phyloP scores from a whole-genome alignment of 2,888 invertebrate genomes.

The Archips xylosteana region DNA sequence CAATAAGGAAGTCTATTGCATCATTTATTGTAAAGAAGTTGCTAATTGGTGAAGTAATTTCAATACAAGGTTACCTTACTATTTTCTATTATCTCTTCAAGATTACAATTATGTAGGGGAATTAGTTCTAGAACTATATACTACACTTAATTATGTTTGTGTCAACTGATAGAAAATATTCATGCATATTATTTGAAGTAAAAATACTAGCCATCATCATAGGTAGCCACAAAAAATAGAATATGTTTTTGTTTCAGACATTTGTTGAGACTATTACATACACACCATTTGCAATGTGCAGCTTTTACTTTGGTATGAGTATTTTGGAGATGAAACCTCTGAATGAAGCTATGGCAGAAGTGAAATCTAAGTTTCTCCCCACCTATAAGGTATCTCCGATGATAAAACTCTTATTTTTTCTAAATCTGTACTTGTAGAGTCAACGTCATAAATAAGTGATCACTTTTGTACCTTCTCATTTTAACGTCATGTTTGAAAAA shows the following conservation, averaged over 20 bases:
- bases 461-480: too few species aligned
- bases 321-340: constrained; percentile 89
- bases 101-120: background rate
- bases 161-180: background rate
- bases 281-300: constrained; percentile 90
- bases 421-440: background rate
- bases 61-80: constrained; percentile 6
- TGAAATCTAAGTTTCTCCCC: constrained; percentile 89
- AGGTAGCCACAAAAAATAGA: background rate
- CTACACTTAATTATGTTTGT: background rate
- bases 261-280: constrained; percentile 91
- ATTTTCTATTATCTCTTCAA: constrained; percentile 1
- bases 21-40: background rate
- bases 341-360: constrained; percentile 88
- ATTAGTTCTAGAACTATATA: background rate
- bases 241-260: constrained; percentile 83
- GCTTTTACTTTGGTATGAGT: constrained; percentile 92
- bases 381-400: constrained; percentile 87
- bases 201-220: too few species aligned
- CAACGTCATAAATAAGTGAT: too few species aligned
- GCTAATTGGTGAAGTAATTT: background rate
- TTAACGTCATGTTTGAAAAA: too few species aligned
- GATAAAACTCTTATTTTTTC: background rate
- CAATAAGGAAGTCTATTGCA: background rate
- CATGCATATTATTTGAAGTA: too few species aligned